Evolutionary conservation across 2,797 vertebrate genomes (phyloP).

Genomic region (Bufotes viridis): DNA sequence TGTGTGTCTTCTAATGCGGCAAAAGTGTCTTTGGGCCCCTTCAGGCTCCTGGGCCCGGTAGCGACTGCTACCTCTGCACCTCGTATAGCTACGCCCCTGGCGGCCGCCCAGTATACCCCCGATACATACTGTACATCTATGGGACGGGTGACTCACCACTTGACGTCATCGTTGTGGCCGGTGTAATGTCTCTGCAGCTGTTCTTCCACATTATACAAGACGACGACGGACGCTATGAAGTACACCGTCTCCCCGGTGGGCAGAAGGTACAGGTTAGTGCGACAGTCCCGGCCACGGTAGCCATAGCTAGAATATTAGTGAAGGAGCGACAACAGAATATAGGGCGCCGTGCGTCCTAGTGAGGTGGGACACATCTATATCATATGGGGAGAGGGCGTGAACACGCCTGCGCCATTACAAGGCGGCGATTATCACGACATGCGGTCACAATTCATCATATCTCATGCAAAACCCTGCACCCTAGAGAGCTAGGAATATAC

Average conservation of each 20-base stretch:
- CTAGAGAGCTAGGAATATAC: too few species aligned
- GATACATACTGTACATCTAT: not conserved
- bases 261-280: conserved; percentile 94
- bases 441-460: too few species aligned
- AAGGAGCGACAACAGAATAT: conserved; percentile 63
- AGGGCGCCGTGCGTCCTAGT: too few species aligned
- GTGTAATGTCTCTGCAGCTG: conserved; percentile 95
- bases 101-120: not conserved
- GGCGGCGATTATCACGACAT: too few species aligned
- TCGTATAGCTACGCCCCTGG: too few species aligned
- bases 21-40: too few species aligned
- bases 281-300: conserved; percentile 95
- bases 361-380: too few species aligned
- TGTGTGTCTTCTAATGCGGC: too few species aligned
- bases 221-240: conserved; percentile 97
- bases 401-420: not conserved
- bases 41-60: too few species aligned
- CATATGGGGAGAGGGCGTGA: too few species aligned
- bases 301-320: conserved; percentile 84
- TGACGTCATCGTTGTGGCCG: conserved; percentile 95
- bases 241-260: conserved; percentile 98
- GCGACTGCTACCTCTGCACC: too few species aligned
- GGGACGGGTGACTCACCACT: conserved; percentile 83
- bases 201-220: conserved; percentile 95
- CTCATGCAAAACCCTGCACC: too few species aligned